Evolutionary conservation across 2,113 vertebrate species (phyloP).

Genomic region (Pyrgilauda ruficollis): DNA sequence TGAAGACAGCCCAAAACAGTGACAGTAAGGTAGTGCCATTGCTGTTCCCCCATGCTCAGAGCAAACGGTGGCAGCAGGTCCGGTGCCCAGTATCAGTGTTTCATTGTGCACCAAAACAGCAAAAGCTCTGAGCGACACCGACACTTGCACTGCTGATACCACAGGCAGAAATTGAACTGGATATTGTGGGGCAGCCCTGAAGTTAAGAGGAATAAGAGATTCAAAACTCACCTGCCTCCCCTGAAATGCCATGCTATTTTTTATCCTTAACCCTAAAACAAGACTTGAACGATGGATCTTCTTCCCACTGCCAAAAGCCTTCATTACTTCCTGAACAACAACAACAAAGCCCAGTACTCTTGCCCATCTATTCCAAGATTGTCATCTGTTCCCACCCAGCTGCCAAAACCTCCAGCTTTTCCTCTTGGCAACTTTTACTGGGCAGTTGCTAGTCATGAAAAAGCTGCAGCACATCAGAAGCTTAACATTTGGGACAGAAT

Average conservation of each 20-base stretch:
- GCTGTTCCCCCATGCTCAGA: not conserved
- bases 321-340: slow-evolving; percentile 49
- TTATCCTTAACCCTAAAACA: slow-evolving; percentile 4
- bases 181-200: not conserved
- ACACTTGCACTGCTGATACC: not conserved
- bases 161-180: not conserved
- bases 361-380: slow-evolving; percentile 40
- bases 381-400: slow-evolving; percentile 63
- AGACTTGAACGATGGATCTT: not conserved
- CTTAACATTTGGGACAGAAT: slow-evolving; percentile 45
- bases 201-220: not conserved
- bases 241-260: not conserved
- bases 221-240: not conserved
- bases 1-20: not conserved
- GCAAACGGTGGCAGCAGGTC: not conserved
- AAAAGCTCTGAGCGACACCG: not conserved
- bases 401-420: slow-evolving; percentile 68
- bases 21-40: not conserved
- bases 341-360: slow-evolving; percentile 29
- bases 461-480: slow-evolving; percentile 50
- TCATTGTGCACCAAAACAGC: not conserved
- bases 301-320: slow-evolving; percentile 20
- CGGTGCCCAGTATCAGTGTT: not conserved
- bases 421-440: slow-evolving; percentile 45
- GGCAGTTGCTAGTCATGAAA: slow-evolving; percentile 47